phyloP scores from a whole-genome alignment of 2,113 vertebrate genomes.

The Alligator sinensis region DNA sequence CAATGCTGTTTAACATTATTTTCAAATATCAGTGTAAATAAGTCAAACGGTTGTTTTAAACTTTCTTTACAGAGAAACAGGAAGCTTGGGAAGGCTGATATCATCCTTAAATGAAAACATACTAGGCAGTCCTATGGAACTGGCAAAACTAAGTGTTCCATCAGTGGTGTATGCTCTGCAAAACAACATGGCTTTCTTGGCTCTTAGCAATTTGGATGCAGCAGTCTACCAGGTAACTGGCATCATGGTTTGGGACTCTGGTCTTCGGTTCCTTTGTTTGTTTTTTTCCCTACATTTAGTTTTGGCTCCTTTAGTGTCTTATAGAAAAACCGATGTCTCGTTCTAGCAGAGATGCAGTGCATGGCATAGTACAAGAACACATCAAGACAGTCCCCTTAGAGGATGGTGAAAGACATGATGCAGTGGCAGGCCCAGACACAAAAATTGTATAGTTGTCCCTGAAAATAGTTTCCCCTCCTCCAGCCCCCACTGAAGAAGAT shows the following conservation, averaged over 20 bases:
- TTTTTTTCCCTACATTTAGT: background rate
- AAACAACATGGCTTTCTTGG: slow-evolving; percentile 98
- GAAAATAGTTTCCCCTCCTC: background rate
- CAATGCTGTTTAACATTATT: background rate
- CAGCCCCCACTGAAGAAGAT: background rate
- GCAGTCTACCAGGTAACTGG: slow-evolving; percentile 93
- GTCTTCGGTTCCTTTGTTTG: background rate
- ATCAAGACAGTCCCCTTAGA: too few relatives aligned
- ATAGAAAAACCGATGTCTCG: background rate
- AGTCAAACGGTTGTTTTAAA: background rate
- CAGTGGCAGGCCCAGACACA: background rate
- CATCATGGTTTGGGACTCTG: background rate
- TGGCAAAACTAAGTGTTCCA: slow-evolving; percentile 93
- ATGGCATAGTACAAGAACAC: too few relatives aligned
- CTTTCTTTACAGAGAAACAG: slow-evolving; percentile 87
- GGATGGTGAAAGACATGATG: background rate
- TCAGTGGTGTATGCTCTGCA: slow-evolving; percentile 95
- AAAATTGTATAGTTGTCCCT: background rate
- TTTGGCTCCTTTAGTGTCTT: background rate
- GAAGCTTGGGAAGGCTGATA: slow-evolving; percentile 82
- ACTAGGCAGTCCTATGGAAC: slow-evolving; percentile 86
- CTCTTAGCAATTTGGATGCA: slow-evolving; percentile 95
- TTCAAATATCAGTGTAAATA: background rate
- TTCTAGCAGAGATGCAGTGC: too few relatives aligned
- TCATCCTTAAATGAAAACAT: slow-evolving; percentile 86